Evolutionary conservation across 2,888 invertebrate species (phyloP).

Genomic region (Dione juno): DNA sequence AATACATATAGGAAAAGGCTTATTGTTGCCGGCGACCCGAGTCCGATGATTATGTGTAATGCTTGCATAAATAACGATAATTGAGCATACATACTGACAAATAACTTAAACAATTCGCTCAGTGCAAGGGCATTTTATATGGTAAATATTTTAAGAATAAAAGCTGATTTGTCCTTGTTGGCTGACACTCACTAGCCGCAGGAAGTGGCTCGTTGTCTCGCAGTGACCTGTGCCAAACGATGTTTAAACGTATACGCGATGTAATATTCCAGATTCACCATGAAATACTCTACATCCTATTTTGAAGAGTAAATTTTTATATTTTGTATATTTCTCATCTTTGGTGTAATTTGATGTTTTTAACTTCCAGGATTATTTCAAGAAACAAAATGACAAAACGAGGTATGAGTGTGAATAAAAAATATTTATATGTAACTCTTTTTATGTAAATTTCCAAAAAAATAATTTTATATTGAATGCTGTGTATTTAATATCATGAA

Average conservation of each 20-base stretch:
- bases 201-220: slow-evolving; percentile 77
- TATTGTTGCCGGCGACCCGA: not conserved
- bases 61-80: not conserved
- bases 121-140: slow-evolving; percentile 1
- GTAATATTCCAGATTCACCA: slow-evolving; percentile 17
- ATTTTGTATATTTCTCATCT: not conserved
- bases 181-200: slow-evolving; percentile 61
- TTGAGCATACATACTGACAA: not conserved
- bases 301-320: not conserved
- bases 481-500: too few species aligned
- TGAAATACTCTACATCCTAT: slow-evolving; percentile 9
- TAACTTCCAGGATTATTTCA: too few species aligned
- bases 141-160: slow-evolving; percentile 50
- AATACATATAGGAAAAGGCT: slow-evolving; percentile 12
- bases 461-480: too few species aligned
- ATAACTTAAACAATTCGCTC: not conserved
- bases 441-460: too few species aligned
- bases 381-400: too few species aligned
- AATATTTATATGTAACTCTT: too few species aligned
- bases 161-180: slow-evolving; percentile 71
- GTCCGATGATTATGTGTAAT: slow-evolving; percentile 13
- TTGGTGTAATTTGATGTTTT: not conserved
- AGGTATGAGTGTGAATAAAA: too few species aligned
- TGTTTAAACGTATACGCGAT: slow-evolving; percentile 30
- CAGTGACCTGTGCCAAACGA: slow-evolving; percentile 70